Base-by-base conservation (phyloP, 1,140 invertebrate genomes). In the Dufourea novaeangliae region DNA sequence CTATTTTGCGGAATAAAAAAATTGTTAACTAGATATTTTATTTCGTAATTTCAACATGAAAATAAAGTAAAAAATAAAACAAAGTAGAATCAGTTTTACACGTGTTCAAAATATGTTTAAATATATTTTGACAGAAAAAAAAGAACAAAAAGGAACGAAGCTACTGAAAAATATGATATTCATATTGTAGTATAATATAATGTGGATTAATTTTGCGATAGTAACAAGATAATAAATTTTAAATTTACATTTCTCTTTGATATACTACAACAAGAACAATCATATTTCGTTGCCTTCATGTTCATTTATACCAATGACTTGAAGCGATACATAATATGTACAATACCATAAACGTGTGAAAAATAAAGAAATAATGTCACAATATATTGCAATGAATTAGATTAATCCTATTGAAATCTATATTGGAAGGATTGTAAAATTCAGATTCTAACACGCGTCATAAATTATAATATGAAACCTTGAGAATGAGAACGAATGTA, bases 201-300 rank as follows among this genome's bases (percentile, higher is more conserved):
- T 37, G 17, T 11, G 25, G 37, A 66, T 54, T 66, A 32, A 22
- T 7, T 20, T 14, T 2, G 7, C 29, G n/a, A 54, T 39, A 57
- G 37, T 56, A 70, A 25, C 25, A 32, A 50, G 59, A 63, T 11
- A 63, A 63, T 63, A 27, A 72, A 73, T n/a, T 66, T 22, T 54
- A 46, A 50, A 39, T 12, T 54, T 39, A 64, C n/a, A 64, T 41
- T 62, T 62, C n/a, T 41, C 27, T 54, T 41, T 66, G 20, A 54
- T 50, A 14, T 39, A 52, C 50, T 73, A 27, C 71, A 66, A 73
- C 32, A 64, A 64, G 70, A 64, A 64, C 41, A 64, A 73, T 66
- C 37, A 32, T 63, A 27, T 52, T 37, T 20, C 37, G 52, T 22
- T 39, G 2, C 27, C 25, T 66, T 11, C 34, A 54, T 22, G 12